Evolutionary conservation across 2,797 vertebrate genomes (phyloP).

Genomic region (Nyctibius grandis): DNA sequence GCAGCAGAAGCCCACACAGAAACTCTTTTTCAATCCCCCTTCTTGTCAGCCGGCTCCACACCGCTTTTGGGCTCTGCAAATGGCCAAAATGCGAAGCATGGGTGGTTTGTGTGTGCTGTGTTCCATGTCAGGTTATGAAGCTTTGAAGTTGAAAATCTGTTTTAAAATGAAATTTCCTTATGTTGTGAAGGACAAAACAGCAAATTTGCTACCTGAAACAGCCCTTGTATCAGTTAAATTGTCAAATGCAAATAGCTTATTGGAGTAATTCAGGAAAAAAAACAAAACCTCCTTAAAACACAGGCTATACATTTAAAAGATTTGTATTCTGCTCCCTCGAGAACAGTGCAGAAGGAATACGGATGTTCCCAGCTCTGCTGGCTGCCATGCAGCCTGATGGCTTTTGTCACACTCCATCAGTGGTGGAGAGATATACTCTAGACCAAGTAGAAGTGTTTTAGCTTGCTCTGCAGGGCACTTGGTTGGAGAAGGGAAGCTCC

Average conservation of each 20-base stretch:
- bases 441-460: background rate
- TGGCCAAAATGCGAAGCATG: background rate
- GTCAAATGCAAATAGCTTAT: background rate
- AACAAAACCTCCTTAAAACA: background rate
- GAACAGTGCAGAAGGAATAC: background rate
- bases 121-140: background rate
- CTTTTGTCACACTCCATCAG: background rate
- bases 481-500: background rate
- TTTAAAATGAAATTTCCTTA: slow-evolving; percentile 18
- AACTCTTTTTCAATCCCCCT: background rate
- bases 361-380: background rate
- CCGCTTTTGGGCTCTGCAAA: background rate
- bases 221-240: background rate
- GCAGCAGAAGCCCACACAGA: slow-evolving; percentile 45
- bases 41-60: background rate
- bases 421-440: background rate
- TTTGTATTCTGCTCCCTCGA: background rate
- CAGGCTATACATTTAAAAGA: background rate
- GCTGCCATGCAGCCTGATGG: background rate
- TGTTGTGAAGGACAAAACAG: background rate
- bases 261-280: background rate
- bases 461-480: background rate
- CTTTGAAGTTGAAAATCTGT: slow-evolving; percentile 31
- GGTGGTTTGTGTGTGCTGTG: background rate
- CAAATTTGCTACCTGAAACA: slow-evolving; percentile 19